A percentile compares a stretch with the other conserved stretches of the same genome.
Conservation (phyloP, 2,797 vertebrate genomes). For the Manis crassicaudata region DNA sequence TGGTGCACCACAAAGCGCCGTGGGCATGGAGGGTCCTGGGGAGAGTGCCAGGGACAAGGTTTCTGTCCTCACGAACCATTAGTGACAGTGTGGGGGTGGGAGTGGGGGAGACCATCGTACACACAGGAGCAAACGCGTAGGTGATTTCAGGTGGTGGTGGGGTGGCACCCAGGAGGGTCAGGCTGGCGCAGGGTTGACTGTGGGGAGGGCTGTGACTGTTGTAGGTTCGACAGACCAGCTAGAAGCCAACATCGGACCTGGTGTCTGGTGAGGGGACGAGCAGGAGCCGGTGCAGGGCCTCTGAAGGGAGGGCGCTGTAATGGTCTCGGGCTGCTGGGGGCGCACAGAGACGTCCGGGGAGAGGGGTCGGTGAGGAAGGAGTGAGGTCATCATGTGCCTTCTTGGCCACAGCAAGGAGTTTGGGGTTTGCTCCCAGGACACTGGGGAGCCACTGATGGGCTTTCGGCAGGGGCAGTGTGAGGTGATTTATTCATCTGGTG, state of each 20-base stretch:
- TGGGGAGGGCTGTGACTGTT: background rate
- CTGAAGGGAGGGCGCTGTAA: background rate
- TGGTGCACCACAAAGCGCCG: too few relatives aligned
- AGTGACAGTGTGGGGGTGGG: background rate
- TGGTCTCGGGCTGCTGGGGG: background rate
- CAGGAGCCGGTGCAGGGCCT: rapidly evolving
- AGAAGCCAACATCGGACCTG: background rate
- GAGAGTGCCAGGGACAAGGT: background rate
- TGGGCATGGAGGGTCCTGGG: background rate
- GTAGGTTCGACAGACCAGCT: rapidly evolving
- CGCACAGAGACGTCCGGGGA: background rate
- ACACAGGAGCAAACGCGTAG: rapidly evolving
- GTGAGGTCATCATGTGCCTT: rapidly evolving
- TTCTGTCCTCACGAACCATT: background rate
- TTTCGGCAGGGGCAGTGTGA: background rate
- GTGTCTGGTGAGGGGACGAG: background rate
- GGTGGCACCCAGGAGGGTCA: rapidly evolving
- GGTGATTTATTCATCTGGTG: too few relatives aligned
- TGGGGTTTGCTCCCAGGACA: background rate
- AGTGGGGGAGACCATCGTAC: background rate
- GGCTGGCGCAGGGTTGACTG: rapidly evolving
- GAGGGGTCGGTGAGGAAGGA: background rate
- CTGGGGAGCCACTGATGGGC: background rate
- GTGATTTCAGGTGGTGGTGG: background rate
- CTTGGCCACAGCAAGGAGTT: background rate